phyloP scores from a whole-genome alignment of 2,113 vertebrate genomes.

The Spea bombifrons region DNA sequence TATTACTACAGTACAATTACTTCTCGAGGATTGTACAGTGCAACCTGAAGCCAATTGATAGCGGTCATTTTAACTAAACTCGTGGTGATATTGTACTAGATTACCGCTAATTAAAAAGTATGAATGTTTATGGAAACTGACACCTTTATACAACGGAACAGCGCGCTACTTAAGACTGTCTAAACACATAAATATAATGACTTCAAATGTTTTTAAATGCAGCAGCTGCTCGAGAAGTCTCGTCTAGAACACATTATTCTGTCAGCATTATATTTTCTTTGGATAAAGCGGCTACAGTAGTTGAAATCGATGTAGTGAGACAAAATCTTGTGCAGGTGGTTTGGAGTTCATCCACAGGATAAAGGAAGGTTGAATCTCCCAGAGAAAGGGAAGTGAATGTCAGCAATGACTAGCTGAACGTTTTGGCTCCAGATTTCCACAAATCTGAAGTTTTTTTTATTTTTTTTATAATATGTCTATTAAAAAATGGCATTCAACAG shows the following conservation, averaged over 20 bases:
- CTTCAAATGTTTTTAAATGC: constrained; percentile 53
- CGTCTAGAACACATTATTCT: constrained; percentile 66
- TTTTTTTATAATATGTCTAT: too few relatives aligned
- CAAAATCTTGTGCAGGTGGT: constrained; percentile 69
- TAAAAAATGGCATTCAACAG: too few relatives aligned
- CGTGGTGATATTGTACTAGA: too few relatives aligned
- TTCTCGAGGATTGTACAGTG: too few relatives aligned
- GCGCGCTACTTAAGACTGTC: too few relatives aligned
- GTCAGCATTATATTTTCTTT: constrained; percentile 74
- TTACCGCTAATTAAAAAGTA: too few relatives aligned
- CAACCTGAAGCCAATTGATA: too few relatives aligned
- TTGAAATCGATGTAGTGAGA: constrained; percentile 69
- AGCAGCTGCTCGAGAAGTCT: constrained; percentile 61
- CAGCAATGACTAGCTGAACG: constrained; percentile 68
- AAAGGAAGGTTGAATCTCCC: constrained; percentile 64
- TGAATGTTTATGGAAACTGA: too few relatives aligned
- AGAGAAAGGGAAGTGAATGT: constrained; percentile 64
- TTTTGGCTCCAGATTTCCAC: constrained; percentile 60
- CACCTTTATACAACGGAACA: too few relatives aligned
- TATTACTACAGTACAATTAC: too few relatives aligned
- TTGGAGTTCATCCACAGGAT: constrained; percentile 67
- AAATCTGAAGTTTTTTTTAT: constrained; percentile 6
- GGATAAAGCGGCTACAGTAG: constrained; percentile 65
- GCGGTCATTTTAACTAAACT: too few relatives aligned
- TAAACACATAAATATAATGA: not conserved